Percentiles rank a stretch among this genome's conserved stretches.
phyloP scores from a whole-genome alignment of 92 coral and sea anemone species.

The Heteractis magnifica region DNA sequence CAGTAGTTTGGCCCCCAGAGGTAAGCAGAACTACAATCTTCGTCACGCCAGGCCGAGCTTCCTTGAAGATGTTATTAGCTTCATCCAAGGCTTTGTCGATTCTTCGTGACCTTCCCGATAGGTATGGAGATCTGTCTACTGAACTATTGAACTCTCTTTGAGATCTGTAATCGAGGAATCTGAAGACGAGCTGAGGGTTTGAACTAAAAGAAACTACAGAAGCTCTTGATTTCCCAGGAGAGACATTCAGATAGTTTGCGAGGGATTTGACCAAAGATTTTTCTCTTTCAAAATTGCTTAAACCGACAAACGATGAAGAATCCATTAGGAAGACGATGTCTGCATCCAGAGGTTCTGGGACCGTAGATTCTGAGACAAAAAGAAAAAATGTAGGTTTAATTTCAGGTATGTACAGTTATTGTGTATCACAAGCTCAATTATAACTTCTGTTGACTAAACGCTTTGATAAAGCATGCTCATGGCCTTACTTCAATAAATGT shows the following conservation, averaged over 20 bases:
- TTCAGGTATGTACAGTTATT: too few relatives aligned
- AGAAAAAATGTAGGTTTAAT: too few relatives aligned
- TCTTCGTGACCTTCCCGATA: conserved; percentile 60
- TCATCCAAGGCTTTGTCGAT: conserved; percentile 66
- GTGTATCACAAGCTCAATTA: too few relatives aligned
- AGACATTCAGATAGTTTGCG: conserved; percentile 54
- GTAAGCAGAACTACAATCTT: conserved; percentile 58
- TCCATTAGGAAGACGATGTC: conserved; percentile 77
- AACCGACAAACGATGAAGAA: conserved; percentile 66
- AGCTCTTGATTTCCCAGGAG: conserved; percentile 55
- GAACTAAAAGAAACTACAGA: conserved; percentile 70
- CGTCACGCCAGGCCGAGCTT: conserved; percentile 35
- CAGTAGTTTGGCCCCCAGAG: conserved; percentile 42
- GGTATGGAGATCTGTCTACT: conserved; percentile 51
- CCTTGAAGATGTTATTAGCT: conserved; percentile 49
- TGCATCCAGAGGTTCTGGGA: conserved; percentile 20
- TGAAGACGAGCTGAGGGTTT: conserved; percentile 39
- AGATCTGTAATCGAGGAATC: conserved; percentile 47
- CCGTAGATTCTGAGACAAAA: conserved; percentile 25
- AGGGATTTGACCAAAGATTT: conserved; percentile 69
- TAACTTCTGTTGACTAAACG: neutral
- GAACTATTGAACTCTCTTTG: conserved; percentile 48
- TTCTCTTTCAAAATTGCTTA: conserved; percentile 52
- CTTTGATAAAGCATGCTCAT: too few relatives aligned
- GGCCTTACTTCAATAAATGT: too few relatives aligned